Percentiles rank a stretch among this genome's conserved stretches.
Evolutionary conservation across 2,888 invertebrate genomes (phyloP).

Genomic region (Morpho deidamia): DNA sequence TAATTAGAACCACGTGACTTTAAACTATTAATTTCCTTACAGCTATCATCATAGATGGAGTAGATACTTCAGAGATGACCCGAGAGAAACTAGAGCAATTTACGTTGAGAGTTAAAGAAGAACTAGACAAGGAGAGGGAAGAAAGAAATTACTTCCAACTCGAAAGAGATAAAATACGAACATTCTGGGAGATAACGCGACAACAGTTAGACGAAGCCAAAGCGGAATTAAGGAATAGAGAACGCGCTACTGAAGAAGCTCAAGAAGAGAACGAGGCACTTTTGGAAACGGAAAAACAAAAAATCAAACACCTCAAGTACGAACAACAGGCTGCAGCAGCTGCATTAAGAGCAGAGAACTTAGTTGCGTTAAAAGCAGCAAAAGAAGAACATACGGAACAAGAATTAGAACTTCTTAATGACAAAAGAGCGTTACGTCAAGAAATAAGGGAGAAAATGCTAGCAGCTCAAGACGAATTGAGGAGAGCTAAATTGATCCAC

Average conservation of each 20-base stretch:
- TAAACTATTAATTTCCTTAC: conserved; percentile 23
- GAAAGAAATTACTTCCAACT: conserved; percentile 97
- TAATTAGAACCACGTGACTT: too few species aligned
- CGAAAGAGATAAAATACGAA: conserved; percentile 95
- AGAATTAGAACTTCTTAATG: conserved; percentile 86
- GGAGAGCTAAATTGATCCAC: conserved; percentile 83
- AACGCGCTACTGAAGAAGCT: conserved; percentile 92
- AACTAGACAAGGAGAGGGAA: conserved; percentile 95
- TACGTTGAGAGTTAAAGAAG: conserved; percentile 89
- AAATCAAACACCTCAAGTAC: conserved; percentile 94
- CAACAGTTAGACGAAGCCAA: conserved; percentile 92
- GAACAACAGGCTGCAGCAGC: conserved; percentile 93
- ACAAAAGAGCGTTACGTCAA: conserved; percentile 83
- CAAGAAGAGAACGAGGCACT: conserved; percentile 92
- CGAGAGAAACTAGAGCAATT: conserved; percentile 95
- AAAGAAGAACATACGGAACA: conserved; percentile 89
- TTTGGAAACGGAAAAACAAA: conserved; percentile 93
- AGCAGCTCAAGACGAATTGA: conserved; percentile 84
- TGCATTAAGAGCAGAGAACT: conserved; percentile 89
- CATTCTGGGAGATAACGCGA: conserved; percentile 97
- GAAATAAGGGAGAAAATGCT: conserved; percentile 83
- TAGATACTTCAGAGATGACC: conserved; percentile 94
- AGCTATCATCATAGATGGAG: conserved; percentile 90
- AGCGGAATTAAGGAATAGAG: conserved; percentile 81
- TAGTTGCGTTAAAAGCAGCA: conserved; percentile 88